Evolutionary conservation across 1,140 invertebrate genomes (phyloP).

Genomic region (Theocolax elegans): DNA sequence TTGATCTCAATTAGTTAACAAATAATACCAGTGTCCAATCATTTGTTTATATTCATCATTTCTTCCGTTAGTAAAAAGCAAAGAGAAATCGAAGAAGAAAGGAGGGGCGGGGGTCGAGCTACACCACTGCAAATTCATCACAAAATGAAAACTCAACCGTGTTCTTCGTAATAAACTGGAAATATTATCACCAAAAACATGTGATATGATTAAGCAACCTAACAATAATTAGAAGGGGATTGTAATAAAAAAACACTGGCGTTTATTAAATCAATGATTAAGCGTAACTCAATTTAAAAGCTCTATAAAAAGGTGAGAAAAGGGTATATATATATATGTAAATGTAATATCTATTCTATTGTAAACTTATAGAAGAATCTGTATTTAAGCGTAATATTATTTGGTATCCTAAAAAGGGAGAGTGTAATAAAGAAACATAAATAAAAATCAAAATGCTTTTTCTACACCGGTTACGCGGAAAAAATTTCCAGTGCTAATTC

Average conservation of each 20-base stretch:
- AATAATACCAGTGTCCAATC: too few species aligned
- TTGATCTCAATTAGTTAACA: too few species aligned
- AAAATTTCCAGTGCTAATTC: too few species aligned
- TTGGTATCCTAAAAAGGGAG: too few species aligned
- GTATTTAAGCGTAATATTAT: too few species aligned
- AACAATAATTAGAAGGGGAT: not conserved
- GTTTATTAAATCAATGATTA: not conserved
- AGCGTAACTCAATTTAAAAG: slow-evolving; percentile 14
- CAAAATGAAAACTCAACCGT: not conserved
- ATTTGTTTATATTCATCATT: too few species aligned
- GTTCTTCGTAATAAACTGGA: not conserved
- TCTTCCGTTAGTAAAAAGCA: slow-evolving; percentile 26
- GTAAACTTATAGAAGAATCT: too few species aligned
- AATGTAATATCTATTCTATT: slow-evolving; percentile 26
- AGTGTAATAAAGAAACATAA: too few species aligned
- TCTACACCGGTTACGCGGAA: too few species aligned
- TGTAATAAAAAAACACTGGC: not conserved
- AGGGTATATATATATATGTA: too few species aligned
- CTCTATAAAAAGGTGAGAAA: slow-evolving; percentile 5
- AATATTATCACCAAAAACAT: slow-evolving; percentile 15
- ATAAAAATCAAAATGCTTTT: too few species aligned
- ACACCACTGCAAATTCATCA: slow-evolving; percentile 18
- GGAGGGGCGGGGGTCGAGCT: too few species aligned
- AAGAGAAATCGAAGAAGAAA: not conserved
- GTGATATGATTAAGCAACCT: not conserved